Evolutionary conservation across 2,797 vertebrate species (phyloP), one percentile per base, ranked within the genome.

Genomic region (Neosalanx taihuensis): DNA sequence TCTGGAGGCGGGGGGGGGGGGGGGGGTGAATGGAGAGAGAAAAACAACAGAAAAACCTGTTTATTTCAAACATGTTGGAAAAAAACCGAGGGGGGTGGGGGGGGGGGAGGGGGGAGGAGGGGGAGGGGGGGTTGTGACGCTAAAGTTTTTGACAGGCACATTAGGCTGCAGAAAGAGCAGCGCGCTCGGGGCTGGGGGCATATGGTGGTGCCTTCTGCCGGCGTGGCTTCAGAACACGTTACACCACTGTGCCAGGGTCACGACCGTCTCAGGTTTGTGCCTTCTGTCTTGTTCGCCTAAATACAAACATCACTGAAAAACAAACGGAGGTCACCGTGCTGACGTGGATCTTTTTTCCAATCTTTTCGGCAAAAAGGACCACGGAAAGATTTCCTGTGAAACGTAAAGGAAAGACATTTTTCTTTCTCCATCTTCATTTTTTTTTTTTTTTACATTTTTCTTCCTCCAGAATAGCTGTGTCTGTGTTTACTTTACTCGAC

Each of bases 81-180:
- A 75, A 84, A 80, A 85, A 78, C 87, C 58, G 23, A 85, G 23
- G 23, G 1, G 23, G 23, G 23, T 1, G 58, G 20, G 85, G 72
- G 84, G 90, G 85, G 77, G 88, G 23, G 23, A 26, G 23, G 23
- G 23, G 23, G 58, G n/a, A n/a, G 23, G 23, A 26, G 23, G 23
- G 23, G 23, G 58, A 26, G 85, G 72, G 84, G 90, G 85, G 77
- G 88, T 89, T 83, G 76, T 97, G 96, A 97, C 90, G 91, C 81
- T 96, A 97, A 97, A 89, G 81, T 90, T 91, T 95, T 91, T 96
- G 96, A 98, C 95, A 96, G 93, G 93, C 94, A 95, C 94, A 96
- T 96, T 96, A 95, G 94, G 91, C 94, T 91, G 85, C 86, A 93
- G 94, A 97, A 97, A 97, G 96, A 96, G 93, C 95, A 96, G 95